These are phyloP conservation scores for Tetrao urogallus DNA, from an alignment of 2,113 vertebrate genomes.

Conservation along the genomic window DNA sequence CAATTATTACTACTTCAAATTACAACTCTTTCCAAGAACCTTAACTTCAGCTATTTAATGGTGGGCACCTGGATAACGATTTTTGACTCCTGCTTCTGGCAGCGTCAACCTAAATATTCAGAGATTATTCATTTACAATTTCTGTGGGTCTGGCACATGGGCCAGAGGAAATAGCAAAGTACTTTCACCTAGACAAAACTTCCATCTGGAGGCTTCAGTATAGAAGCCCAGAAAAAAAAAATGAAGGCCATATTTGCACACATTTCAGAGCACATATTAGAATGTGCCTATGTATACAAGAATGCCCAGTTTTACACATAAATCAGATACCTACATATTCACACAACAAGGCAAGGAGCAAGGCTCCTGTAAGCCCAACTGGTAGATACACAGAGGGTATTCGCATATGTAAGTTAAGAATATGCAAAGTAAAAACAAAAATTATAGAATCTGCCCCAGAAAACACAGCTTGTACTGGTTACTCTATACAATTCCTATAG, in stretches of 20 bases:
- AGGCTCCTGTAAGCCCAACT: not conserved
- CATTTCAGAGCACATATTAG: not conserved
- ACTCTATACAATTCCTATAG: not conserved
- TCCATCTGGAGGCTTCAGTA: not conserved
- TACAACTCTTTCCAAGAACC: not conserved
- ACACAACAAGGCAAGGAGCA: not conserved
- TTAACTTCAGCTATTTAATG: not conserved
- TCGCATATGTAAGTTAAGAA: not conserved
- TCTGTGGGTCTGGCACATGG: not conserved
- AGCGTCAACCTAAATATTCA: not conserved
- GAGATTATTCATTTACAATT: not conserved
- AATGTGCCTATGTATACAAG: not conserved
- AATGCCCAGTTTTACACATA: not conserved
- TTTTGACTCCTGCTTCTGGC: not conserved
- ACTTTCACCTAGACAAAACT: not conserved
- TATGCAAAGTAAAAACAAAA: not conserved
- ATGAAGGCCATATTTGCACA: not conserved
- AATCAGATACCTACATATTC: not conserved
- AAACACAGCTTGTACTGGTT: not conserved
- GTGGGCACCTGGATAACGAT: not conserved
- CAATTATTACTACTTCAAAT: not conserved
- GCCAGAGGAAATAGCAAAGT: not conserved
- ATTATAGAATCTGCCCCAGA: not conserved
- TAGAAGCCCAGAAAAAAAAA: not conserved
- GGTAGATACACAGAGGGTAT: not conserved